phyloP scores from a whole-genome alignment of 2,797 vertebrate species.

The Tympanoctomys barrerae region DNA sequence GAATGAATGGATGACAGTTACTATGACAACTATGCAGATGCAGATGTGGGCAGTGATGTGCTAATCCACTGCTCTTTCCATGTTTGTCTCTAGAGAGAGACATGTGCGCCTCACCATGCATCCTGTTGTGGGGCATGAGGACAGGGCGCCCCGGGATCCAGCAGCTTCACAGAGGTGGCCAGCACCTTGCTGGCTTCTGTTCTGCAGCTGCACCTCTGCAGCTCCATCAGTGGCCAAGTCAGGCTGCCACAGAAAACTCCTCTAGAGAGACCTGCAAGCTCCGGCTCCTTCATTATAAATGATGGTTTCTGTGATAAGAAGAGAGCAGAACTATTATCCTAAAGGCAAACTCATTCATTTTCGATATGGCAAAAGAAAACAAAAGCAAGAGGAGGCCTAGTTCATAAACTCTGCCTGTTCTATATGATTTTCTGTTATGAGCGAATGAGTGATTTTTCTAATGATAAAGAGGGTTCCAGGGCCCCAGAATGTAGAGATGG shows the following conservation, averaged over 20 bases:
- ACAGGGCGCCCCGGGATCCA: background rate
- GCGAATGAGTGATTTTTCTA: background rate
- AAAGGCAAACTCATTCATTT: conserved; percentile 57
- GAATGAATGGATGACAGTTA: background rate
- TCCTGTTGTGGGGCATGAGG: background rate
- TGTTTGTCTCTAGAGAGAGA: background rate
- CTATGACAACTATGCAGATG: background rate
- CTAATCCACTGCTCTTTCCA: background rate
- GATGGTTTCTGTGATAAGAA: background rate
- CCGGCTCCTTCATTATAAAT: background rate
- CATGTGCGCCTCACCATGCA: background rate
- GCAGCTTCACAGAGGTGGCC: background rate
- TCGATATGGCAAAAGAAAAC: conserved; percentile 33
- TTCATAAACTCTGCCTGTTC: conserved; percentile 54
- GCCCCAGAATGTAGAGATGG: background rate
- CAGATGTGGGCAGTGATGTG: background rate
- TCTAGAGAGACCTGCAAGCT: background rate
- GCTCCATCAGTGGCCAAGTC: background rate
- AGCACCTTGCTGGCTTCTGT: fast-evolving
- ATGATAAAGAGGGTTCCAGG: conserved; percentile 54
- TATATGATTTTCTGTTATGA: conserved; percentile 30
- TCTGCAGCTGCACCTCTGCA: background rate
- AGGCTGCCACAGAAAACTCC: background rate
- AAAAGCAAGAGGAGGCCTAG: background rate
- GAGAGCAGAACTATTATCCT: background rate